Evolutionary conservation across 2,797 vertebrate species (phyloP), one percentile per base, ranked within the genome.

Genomic region (Oreochromis mossambicus): DNA sequence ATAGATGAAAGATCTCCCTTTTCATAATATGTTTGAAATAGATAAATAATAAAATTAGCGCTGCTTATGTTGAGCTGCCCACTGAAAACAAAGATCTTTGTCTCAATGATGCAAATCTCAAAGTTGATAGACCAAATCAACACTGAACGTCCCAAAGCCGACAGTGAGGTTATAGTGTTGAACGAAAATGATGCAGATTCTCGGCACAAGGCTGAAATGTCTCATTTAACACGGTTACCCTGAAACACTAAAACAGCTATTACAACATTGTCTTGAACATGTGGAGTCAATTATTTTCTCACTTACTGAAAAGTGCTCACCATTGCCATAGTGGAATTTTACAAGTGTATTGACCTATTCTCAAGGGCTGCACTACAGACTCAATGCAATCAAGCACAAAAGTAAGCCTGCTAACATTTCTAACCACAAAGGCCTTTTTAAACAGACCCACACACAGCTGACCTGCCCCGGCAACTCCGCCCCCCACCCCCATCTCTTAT

Each of bases 271-370:
- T 92, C 89, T 88, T 81, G 81, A 91, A 91, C 94, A 95, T 90
- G 92, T 92, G 91, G 88, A 94, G 93, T 95, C 92, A 92, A 95
- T 96, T 95, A 95, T 95, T 95, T 94, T 89, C 91, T 93, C 91
- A 90, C 93, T 94, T 92, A 91, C 90, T 92, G 88, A 94, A 93
- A 93, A 95, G 91, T 93, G 92, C 92, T 92, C 90, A 91, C 91
- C 80, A 86, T 86, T 87, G 89, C 92, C 92, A 88, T 86, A 56
- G 91, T 83, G 90, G 90, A 91, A 93, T 95, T 94, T 94, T 95
- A 95, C 94, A 95, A 96, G 95, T 92, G 89, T 90, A 92, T 86
- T 95, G 95, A 94, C 89, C 92, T 92, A 92, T 93, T 94, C 94
- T 95, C 95, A 89, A 91, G 93, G 93, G 94, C 91, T 85, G 78